A percentile compares a stretch with the other conserved stretches of the same genome.
phyloP scores from a whole-genome alignment of 1,140 invertebrate genomes.

The Frieseomelitta varia region DNA sequence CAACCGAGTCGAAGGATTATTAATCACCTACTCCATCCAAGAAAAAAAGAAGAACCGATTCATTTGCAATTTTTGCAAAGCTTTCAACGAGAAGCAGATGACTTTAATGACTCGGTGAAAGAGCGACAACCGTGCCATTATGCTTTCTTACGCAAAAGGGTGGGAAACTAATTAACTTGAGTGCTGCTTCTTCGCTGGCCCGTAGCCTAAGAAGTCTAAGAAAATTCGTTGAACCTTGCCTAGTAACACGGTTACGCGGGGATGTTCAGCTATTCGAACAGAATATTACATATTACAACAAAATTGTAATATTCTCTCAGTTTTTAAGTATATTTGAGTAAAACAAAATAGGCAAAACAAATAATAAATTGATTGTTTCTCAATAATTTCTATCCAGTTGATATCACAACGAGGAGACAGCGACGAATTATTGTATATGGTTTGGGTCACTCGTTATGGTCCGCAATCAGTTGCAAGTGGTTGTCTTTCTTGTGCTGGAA shows the following conservation, averaged over 20 bases:
- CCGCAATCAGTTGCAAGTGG: too few species aligned
- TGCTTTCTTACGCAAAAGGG: slow-evolving; percentile 29
- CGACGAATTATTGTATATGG: too few species aligned
- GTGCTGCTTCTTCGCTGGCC: neutral
- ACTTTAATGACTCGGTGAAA: slow-evolving; percentile 30
- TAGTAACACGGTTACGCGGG: neutral
- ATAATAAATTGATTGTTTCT: too few species aligned
- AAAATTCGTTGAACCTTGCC: neutral
- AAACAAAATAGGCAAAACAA: too few species aligned
- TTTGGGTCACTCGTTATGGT: too few species aligned
- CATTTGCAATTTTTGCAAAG: neutral
- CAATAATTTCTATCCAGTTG: too few species aligned
- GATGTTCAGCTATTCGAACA: neutral
- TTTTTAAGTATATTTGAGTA: too few species aligned
- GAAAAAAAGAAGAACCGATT: neutral
- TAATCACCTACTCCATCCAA: neutral
- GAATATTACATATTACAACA: too few species aligned
- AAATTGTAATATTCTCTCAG: too few species aligned
- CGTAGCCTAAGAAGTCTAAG: neutral
- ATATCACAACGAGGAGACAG: too few species aligned
- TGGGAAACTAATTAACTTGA: slow-evolving; percentile 53
- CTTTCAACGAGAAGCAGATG: neutral
- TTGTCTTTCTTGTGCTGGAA: too few species aligned
- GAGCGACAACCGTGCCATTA: slow-evolving; percentile 15
- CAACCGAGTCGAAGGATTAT: neutral